Evolutionary conservation across 1,140 invertebrate genomes (phyloP).

Genomic region (Thalassaphorura encarpata): DNA sequence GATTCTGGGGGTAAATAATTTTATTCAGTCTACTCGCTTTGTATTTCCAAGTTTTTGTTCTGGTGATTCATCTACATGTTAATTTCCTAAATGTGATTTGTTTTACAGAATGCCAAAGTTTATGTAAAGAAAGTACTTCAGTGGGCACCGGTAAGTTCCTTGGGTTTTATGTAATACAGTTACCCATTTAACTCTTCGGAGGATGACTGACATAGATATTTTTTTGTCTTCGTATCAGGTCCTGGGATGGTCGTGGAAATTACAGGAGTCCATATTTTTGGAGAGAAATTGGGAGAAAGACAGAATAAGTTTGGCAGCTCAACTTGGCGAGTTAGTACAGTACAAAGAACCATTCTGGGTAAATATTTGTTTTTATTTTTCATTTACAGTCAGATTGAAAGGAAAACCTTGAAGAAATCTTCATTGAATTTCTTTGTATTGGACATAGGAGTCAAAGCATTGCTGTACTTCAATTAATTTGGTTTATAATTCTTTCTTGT

Average conservation of each 20-base stretch:
- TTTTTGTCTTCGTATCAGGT: not conserved
- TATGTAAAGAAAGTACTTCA: constrained; percentile 74
- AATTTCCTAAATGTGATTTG: constrained; percentile 22
- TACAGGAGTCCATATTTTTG: constrained; percentile 48
- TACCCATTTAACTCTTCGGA: not conserved
- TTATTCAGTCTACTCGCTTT: too few relatives aligned
- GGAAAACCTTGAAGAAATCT: too few relatives aligned
- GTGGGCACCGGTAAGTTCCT: too few relatives aligned
- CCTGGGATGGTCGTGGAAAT: constrained; percentile 49
- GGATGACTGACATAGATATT: too few relatives aligned
- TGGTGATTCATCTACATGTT: too few relatives aligned
- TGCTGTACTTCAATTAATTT: too few relatives aligned
- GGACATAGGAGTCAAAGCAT: too few relatives aligned
- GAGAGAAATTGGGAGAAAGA: constrained; percentile 47
- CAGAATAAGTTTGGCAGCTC: constrained; percentile 59
- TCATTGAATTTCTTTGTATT: too few relatives aligned
- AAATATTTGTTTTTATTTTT: constrained; percentile 35
- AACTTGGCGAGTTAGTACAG: constrained; percentile 68
- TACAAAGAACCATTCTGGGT: constrained; percentile 84
- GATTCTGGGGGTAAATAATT: constrained; percentile 62
- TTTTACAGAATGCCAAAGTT: constrained; percentile 78
- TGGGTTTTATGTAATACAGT: constrained; percentile 33
- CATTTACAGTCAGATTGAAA: too few relatives aligned
- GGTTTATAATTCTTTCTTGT: constrained; percentile 11
- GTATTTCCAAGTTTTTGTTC: not conserved